Evolutionary conservation across 2,797 vertebrate genomes (phyloP).

Genomic region (Xerus rutilus): DNA sequence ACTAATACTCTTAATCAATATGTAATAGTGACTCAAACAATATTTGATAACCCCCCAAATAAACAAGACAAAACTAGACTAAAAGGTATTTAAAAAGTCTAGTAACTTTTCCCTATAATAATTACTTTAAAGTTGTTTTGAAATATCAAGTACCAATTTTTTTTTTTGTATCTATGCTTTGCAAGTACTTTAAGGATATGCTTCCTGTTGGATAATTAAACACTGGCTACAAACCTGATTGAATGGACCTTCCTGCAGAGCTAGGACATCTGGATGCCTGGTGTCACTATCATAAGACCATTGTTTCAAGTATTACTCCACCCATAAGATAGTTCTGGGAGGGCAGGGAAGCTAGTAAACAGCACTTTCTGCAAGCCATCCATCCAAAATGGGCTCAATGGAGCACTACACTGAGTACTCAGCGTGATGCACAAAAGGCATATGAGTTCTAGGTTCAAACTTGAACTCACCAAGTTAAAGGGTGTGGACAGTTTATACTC

Average conservation of each 20-base stretch:
- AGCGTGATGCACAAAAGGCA: not conserved
- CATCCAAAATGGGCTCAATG: not conserved
- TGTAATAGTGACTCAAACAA: not conserved
- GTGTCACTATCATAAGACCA: not conserved
- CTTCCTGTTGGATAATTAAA: conserved; percentile 23
- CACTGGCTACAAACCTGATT: not conserved
- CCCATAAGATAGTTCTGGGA: conserved; percentile 1
- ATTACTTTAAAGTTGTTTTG: not conserved
- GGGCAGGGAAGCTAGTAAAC: not conserved
- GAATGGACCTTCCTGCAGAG: conserved; percentile 45
- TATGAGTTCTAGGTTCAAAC: not conserved
- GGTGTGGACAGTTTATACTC: not conserved
- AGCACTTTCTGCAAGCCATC: not conserved
- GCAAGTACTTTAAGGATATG: not conserved
- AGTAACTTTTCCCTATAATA: not conserved
- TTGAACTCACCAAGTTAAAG: conserved; percentile 9
- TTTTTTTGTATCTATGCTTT: not conserved
- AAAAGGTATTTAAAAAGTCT: not conserved
- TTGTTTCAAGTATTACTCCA: not conserved
- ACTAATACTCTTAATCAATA: not conserved
- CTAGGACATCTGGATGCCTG: conserved; percentile 7
- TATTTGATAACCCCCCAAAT: not conserved
- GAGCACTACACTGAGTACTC: not conserved
- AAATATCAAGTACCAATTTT: conserved; percentile 10
- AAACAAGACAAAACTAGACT: conserved; percentile 40